Evolutionary conservation across 2,888 invertebrate genomes (phyloP).

Genomic region (Cyaniris semiargus): DNA sequence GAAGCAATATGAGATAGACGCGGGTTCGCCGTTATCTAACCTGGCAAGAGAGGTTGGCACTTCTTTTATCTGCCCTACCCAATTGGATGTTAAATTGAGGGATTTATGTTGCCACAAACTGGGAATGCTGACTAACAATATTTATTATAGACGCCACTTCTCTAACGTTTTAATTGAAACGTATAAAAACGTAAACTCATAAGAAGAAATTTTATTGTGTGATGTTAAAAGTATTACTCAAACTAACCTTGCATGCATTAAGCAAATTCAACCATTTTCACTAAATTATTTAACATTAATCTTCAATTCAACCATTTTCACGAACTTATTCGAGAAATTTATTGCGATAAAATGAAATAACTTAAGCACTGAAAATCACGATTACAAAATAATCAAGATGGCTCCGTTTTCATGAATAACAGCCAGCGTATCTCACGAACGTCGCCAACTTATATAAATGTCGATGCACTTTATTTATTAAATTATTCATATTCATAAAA

Average conservation of each 20-base stretch:
- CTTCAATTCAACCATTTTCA: background rate
- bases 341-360: constrained; percentile 10
- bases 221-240: background rate
- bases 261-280: background rate
- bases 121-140: constrained; percentile 34
- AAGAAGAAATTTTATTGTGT: no score
- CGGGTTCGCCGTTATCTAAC: constrained; percentile 33
- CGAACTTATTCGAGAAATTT: background rate
- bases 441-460: constrained; percentile 6
- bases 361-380: constrained; percentile 4
- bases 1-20: constrained; percentile 32
- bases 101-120: constrained; percentile 28
- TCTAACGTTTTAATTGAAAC: background rate
- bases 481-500: constrained; percentile 24
- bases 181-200: no score
- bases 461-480: constrained; percentile 29
- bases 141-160: background rate
- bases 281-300: background rate
- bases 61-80: constrained; percentile 34
- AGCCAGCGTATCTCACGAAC: constrained; percentile 17
- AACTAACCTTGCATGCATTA: background rate
- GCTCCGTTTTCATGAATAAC: constrained; percentile 19
- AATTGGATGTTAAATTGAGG: constrained; percentile 32
- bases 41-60: constrained; percentile 36
- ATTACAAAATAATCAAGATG: constrained; percentile 15